phyloP scores from a whole-genome alignment of 2,113 vertebrate species.

The Halcyon malimbica region DNA sequence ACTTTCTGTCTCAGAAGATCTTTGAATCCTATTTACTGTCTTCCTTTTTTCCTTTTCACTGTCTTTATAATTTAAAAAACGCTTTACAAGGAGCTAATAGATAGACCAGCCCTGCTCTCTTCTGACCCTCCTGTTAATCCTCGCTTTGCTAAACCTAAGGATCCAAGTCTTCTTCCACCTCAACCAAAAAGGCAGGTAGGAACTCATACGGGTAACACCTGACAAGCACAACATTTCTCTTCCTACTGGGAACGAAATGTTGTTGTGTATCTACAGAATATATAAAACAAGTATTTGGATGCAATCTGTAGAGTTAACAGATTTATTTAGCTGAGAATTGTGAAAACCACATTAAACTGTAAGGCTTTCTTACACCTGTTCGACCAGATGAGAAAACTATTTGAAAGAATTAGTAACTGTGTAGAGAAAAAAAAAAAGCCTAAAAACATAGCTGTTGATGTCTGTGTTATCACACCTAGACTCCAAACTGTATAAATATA shows the following conservation, averaged over 20 bases:
- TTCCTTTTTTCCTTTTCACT: not conserved
- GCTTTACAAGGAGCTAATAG: slow-evolving; percentile 66
- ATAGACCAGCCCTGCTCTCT: slow-evolving; percentile 67
- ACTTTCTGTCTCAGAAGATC: slow-evolving; percentile 5
- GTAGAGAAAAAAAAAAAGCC: not conserved
- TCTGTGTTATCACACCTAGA: not conserved
- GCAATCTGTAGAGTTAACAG: not conserved
- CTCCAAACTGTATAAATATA: not conserved
- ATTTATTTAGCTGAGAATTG: not conserved
- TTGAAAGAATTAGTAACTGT: not conserved
- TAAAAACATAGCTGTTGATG: not conserved
- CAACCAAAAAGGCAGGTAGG: slow-evolving; percentile 89
- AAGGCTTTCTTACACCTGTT: not conserved
- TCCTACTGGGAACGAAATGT: not conserved
- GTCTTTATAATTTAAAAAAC: slow-evolving; percentile 33
- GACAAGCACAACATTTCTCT: not conserved
- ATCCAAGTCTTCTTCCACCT: slow-evolving; percentile 74
- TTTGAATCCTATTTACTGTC: slow-evolving; percentile 58
- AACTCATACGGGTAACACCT: not conserved
- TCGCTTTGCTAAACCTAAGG: slow-evolving; percentile 76
- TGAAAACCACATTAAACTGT: not conserved
- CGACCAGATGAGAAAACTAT: not conserved
- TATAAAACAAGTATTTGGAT: not conserved
- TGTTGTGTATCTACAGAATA: not conserved
- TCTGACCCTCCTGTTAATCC: slow-evolving; percentile 73